Conservation (phyloP, 1,140 invertebrate genomes). For the Daktulosphaira vitifoliae region DNA sequence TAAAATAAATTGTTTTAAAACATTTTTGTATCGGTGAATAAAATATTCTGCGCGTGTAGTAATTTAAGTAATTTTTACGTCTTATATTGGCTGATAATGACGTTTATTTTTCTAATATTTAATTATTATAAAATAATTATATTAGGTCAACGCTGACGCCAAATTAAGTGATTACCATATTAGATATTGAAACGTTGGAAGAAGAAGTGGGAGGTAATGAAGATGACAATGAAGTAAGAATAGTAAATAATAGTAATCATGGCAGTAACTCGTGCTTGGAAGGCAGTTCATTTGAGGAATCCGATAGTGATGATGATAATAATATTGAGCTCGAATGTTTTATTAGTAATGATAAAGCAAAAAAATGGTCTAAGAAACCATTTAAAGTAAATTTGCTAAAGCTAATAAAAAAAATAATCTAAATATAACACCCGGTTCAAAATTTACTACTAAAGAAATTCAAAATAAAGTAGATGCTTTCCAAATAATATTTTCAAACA, state of each 20-base stretch:
- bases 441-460: too few species aligned
- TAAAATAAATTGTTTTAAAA: neutral
- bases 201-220: too few species aligned
- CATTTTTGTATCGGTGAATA: neutral
- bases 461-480: conserved; percentile 37
- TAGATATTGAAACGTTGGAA: neutral
- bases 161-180: neutral
- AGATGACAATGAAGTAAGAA: too few species aligned
- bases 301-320: conserved; percentile 10
- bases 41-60: conserved; percentile 1
- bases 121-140: too few species aligned
- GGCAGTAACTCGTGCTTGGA: too few species aligned
- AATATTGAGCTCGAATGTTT: conserved; percentile 27
- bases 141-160: neutral
- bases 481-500: conserved; percentile 34
- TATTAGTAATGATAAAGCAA: conserved; percentile 19
- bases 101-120: conserved; percentile 6
- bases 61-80: conserved; percentile 3
- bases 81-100: neutral
- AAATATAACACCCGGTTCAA: too few species aligned
- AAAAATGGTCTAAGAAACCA: conserved; percentile 19
- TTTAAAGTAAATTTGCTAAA: conserved; percentile 29
- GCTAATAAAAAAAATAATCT: conserved; percentile 12
- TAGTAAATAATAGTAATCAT: too few species aligned
- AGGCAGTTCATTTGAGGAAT: too few species aligned